Evolutionary conservation across 2,113 vertebrate species (phyloP), one percentile per base, ranked within the genome.

Genomic region (Callorhinus ursinus): DNA sequence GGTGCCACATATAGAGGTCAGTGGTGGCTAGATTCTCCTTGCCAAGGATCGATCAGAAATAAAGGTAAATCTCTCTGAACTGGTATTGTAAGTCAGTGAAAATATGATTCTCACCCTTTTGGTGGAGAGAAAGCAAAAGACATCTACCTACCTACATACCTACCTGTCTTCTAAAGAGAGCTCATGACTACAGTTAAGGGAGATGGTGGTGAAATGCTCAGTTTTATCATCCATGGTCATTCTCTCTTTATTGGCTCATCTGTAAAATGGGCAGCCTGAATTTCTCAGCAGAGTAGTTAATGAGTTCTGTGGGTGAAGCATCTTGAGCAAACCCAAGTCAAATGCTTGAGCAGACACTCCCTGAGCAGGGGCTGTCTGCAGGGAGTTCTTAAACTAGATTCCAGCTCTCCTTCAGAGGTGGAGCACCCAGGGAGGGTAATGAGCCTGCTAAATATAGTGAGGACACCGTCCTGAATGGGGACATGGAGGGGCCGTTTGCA

Each of bases 391-490:
- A 86, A 95, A 86, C 95, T 84, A 90, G 94, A 93, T 95, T 53
- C 82, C 63, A 42, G 71, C 86, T 81, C 95, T 94, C 61, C 80
- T 46, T 39, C 19, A 9, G 90, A 87, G 87, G 94, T 28, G 61
- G 79, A 31, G 82, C 5, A 33, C 59, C 92, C 94, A 26, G n/a
- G 83, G 55, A 96, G 71, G 94, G 36, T 92, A 90, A 92, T 65
- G 85, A 92, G 81, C 49, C 88, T 63, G 82, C 96, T 97, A 96
- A 96, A 98, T 95, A 94, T 53, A 97, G 89, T 63, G 79, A 82
- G 83, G 57, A 80, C 77, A 46, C 85, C 1, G 24, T 67, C 88
- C 77, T 46, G 55, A 84, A 88, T 95, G 82, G 96, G 72, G 93
- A 95, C 92, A 18, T 12, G 1, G 88, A 85, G 90, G 88, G 86